These are phyloP conservation scores for Heliconius ethilla DNA, from an alignment of 2,888 invertebrate genomes.

Conservation along the genomic window DNA sequence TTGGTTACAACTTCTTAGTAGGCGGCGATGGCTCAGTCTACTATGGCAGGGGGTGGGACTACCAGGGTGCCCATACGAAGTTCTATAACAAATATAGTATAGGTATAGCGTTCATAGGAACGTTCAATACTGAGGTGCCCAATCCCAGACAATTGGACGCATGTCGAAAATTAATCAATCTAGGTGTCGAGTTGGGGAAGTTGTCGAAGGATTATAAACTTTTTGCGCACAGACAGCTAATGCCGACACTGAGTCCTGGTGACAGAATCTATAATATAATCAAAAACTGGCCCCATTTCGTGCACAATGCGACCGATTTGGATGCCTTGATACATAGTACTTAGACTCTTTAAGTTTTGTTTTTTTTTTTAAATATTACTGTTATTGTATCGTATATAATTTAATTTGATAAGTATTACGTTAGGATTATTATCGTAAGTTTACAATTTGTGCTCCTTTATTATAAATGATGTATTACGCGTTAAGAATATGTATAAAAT, in stretches of 20 bases:
- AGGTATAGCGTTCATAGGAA: conserved; percentile 88
- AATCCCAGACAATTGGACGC: conserved; percentile 81
- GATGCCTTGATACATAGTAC: conserved; percentile 57
- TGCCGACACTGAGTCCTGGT: conserved; percentile 86
- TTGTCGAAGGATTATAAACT: conserved; percentile 85
- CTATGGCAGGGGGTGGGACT: conserved; percentile 88
- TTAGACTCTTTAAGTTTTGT: background rate
- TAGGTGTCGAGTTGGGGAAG: conserved; percentile 84
- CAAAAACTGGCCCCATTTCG: conserved; percentile 86
- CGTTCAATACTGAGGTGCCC: conserved; percentile 81
- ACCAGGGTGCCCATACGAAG: conserved; percentile 86
- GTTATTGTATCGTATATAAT: too few species aligned
- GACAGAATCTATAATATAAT: conserved; percentile 84
- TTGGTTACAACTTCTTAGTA: conserved; percentile 89
- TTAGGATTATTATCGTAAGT: too few species aligned
- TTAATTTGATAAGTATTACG: too few species aligned
- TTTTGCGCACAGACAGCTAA: conserved; percentile 85
- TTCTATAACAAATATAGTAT: conserved; percentile 85
- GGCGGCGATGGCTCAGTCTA: conserved; percentile 90
- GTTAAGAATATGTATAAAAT: too few species aligned
- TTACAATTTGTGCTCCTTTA: too few species aligned
- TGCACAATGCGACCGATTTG: conserved; percentile 59
- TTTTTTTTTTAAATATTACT: too few species aligned
- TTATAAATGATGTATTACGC: too few species aligned
- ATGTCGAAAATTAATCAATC: conserved; percentile 82